These are phyloP conservation scores for Polylopha cassiicola DNA, from an alignment of 2,888 invertebrate species.

Conservation along the genomic window DNA sequence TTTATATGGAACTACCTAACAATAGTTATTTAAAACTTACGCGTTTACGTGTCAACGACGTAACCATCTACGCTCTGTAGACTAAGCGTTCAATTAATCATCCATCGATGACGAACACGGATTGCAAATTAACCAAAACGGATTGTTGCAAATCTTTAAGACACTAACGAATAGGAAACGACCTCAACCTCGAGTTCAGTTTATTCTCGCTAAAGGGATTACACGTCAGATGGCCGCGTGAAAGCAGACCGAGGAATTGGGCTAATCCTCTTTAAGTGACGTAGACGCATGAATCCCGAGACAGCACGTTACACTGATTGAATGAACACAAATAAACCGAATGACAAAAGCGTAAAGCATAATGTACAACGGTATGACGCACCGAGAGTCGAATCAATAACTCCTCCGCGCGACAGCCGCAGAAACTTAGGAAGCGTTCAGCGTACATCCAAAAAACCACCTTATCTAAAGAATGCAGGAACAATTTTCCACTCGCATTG, in stretches of 20 bases:
- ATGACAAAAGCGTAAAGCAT: conserved; percentile 36
- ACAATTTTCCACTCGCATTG: conserved; percentile 40
- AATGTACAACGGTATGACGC: conserved; percentile 39
- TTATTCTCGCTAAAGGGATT: conserved; percentile 45
- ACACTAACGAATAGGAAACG: conserved; percentile 39
- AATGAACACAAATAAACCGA: conserved; percentile 33
- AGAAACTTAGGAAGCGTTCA: conserved; percentile 50
- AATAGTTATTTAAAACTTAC: conserved; percentile 2
- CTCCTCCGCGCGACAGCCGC: conserved; percentile 47
- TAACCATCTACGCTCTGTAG: conserved; percentile 2
- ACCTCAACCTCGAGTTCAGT: conserved; percentile 41
- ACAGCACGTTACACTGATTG: conserved; percentile 30
- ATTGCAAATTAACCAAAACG: conserved; percentile 31
- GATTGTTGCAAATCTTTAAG: conserved; percentile 39
- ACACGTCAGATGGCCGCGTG: conserved; percentile 36
- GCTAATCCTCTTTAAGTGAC: conserved; percentile 44
- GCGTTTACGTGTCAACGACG: conserved; percentile 5
- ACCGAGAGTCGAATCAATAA: conserved; percentile 56
- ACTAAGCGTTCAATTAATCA: conserved; percentile 5
- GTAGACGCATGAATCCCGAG: conserved; percentile 26
- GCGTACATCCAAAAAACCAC: conserved; percentile 43
- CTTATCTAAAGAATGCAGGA: conserved; percentile 43
- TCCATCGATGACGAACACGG: conserved; percentile 15
- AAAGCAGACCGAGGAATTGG: conserved; percentile 44
- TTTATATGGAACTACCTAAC: conserved; percentile 1